These are phyloP conservation scores for Sebastolobus alascanus DNA, from an alignment of 2,797 vertebrate genomes.

Conservation along the genomic window DNA sequence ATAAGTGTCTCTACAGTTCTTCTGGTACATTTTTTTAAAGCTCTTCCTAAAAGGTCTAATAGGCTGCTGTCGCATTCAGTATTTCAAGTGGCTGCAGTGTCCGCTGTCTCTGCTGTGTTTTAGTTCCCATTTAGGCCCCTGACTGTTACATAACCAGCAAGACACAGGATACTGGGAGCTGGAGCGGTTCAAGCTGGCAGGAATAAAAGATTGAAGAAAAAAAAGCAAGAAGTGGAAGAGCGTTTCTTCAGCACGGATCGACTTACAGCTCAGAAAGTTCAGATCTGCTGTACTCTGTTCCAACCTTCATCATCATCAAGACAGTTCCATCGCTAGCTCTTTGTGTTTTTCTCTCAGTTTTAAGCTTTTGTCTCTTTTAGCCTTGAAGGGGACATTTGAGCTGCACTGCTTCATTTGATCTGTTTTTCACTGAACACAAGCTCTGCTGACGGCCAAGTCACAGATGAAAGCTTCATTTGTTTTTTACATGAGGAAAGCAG, in stretches of 20 bases:
- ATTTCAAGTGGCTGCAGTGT: constrained; percentile 58
- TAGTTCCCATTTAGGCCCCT: constrained; percentile 73
- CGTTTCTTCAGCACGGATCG: constrained; percentile 53
- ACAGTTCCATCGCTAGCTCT: constrained; percentile 41
- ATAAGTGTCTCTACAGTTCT: neutral
- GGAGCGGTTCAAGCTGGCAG: constrained; percentile 55
- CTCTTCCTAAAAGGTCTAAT: constrained; percentile 16
- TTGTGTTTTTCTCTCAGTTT: neutral
- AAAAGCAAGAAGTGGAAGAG: constrained; percentile 34
- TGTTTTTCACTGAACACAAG: constrained; percentile 2
- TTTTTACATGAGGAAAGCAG: neutral
- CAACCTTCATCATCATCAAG: constrained; percentile 31
- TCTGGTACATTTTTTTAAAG: constrained; percentile 26
- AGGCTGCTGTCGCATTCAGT: constrained; percentile 48
- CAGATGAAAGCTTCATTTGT: neutral
- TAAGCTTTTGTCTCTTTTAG: neutral
- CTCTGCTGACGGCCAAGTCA: neutral
- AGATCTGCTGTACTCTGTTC: constrained; percentile 42
- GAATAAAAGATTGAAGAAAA: constrained; percentile 42
- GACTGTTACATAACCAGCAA: constrained; percentile 79
- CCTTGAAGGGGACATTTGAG: constrained; percentile 30
- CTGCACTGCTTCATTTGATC: constrained; percentile 2
- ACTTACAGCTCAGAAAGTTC: constrained; percentile 44
- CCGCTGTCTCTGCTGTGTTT: constrained; percentile 58
- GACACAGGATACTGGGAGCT: constrained; percentile 72